Percentiles rank a stretch among this genome's conserved stretches.
phyloP scores from a whole-genome alignment of 2,113 vertebrate species.

The Xyliphius kryptos region DNA sequence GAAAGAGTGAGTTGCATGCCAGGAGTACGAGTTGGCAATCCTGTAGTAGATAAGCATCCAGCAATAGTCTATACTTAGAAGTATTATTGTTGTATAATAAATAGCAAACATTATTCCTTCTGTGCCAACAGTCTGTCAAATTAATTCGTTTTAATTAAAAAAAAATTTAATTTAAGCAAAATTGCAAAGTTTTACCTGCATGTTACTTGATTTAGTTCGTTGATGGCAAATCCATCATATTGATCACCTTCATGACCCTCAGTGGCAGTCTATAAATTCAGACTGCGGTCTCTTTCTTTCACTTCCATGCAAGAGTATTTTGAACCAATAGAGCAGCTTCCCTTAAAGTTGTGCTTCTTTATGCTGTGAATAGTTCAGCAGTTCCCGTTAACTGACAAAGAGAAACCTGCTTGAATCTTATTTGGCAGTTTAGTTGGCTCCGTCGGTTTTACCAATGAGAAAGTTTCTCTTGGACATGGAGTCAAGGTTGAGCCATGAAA shows the following conservation, averaged over 20 bases:
- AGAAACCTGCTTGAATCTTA: slow-evolving; percentile 42
- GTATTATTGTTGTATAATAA: no score
- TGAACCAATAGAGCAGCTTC: slow-evolving; percentile 28
- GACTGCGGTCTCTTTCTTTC: slow-evolving; percentile 47
- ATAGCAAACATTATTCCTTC: no score
- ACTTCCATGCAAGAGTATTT: slow-evolving; percentile 53
- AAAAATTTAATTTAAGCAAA: background rate
- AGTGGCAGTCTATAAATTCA: slow-evolving; percentile 13
- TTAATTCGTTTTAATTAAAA: no score
- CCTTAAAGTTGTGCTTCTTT: slow-evolving; percentile 33
- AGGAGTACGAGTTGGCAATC: no score
- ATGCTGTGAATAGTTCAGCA: slow-evolving; percentile 50
- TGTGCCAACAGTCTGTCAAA: no score
- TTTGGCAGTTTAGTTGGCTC: slow-evolving; percentile 41
- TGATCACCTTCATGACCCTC: slow-evolving; percentile 15
- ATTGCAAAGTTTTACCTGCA: slow-evolving; percentile 25
- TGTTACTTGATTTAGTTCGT: background rate
- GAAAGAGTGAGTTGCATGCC: no score
- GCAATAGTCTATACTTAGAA: no score
- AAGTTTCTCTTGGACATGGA: slow-evolving; percentile 33
- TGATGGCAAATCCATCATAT: background rate
- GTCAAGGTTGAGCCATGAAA: slow-evolving; percentile 45
- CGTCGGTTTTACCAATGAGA: slow-evolving; percentile 27
- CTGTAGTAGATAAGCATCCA: no score
- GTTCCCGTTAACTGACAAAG: slow-evolving; percentile 52